A percentile compares a stretch with the other conserved stretches of the same genome.
phyloP scores from a whole-genome alignment of 53 echinoderm and acorn worm species.

The Holothuria leucospilota region DNA sequence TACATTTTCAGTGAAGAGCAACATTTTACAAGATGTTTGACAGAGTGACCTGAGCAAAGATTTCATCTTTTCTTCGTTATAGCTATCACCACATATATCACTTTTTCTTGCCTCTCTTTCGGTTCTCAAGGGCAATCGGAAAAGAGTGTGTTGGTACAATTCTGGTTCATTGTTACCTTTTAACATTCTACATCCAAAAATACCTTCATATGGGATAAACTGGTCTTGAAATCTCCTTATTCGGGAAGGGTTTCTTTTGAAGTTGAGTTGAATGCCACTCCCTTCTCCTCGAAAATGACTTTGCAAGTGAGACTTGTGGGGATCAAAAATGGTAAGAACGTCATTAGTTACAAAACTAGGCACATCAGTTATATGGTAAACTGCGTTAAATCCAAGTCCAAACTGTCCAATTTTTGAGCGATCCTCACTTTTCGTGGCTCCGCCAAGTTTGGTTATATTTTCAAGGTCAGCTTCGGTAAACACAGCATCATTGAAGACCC shows the following conservation, averaged over 20 bases:
- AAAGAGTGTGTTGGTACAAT: constrained; percentile 64
- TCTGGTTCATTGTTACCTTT: background rate
- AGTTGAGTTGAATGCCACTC: constrained; percentile 76
- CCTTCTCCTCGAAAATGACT: constrained; percentile 51
- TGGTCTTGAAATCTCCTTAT: constrained; percentile 69
- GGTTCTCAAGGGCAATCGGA: constrained; percentile 83
- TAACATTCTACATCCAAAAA: constrained; percentile 73
- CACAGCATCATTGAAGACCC: constrained; percentile 85
- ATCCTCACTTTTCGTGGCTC: constrained; percentile 76
- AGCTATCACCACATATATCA: constrained; percentile 58
- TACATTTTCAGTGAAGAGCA: constrained; percentile 82
- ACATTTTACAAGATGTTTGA: constrained; percentile 62
- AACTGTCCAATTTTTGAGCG: constrained; percentile 84
- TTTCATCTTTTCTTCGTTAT: constrained; percentile 55
- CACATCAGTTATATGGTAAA: constrained; percentile 92
- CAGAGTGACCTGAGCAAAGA: constrained; percentile 55
- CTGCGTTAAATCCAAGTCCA: constrained; percentile 93
- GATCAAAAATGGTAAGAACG: constrained; percentile 84
- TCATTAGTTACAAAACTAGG: constrained; percentile 83
- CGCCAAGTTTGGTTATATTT: constrained; percentile 83
- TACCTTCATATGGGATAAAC: constrained; percentile 79
- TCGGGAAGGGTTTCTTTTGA: constrained; percentile 27
- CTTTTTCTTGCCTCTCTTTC: constrained; percentile 39
- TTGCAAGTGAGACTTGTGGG: constrained; percentile 71
- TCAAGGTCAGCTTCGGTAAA: constrained; percentile 74